Evolutionary conservation across 35 echinoderm and acorn worm species (phyloP).

Genomic region (Eucidaris tribuloides): DNA sequence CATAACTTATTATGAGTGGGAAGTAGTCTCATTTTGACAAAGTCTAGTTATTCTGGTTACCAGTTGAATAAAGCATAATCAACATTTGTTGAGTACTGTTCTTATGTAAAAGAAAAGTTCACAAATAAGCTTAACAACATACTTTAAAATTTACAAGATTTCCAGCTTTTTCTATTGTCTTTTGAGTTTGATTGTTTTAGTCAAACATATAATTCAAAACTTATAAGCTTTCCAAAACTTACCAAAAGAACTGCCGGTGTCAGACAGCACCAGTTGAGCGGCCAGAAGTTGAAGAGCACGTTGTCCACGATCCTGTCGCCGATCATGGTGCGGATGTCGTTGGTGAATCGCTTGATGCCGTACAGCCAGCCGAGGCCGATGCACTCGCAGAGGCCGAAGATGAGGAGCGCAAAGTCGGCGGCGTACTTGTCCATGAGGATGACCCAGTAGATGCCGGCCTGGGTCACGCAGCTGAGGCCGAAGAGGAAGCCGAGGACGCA

Average conservation of each 20-base stretch:
- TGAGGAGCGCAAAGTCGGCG: conserved; percentile 82
- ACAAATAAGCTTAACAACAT: too few species aligned
- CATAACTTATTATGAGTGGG: background rate
- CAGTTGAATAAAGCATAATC: too few species aligned
- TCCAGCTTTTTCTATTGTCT: too few species aligned
- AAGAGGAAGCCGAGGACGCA: conserved; percentile 70
- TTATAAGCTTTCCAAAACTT: too few species aligned
- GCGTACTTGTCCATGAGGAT: conserved; percentile 91
- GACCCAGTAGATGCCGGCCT: conserved; percentile 93
- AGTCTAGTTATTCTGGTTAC: background rate
- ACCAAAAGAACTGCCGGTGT: conserved; percentile 88
- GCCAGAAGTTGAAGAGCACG: conserved; percentile 81
- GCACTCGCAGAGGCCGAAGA: conserved; percentile 91
- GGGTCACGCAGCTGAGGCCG: conserved; percentile 79
- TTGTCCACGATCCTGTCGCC: conserved; percentile 58
- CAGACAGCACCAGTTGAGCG: conserved; percentile 82
- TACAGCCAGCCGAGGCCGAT: conserved; percentile 91
- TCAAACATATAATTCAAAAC: too few species aligned
- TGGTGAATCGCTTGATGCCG: conserved; percentile 73
- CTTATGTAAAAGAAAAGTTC: too few species aligned
- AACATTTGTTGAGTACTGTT: too few species aligned
- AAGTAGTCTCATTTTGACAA: background rate
- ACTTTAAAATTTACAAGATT: too few species aligned
- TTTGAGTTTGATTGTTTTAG: too few species aligned
- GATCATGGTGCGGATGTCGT: conserved; percentile 91